A percentile compares a stretch with the other conserved stretches of the same genome.
Evolutionary conservation across 2,797 vertebrate genomes (phyloP).

Genomic region (Psittacula echo): DNA sequence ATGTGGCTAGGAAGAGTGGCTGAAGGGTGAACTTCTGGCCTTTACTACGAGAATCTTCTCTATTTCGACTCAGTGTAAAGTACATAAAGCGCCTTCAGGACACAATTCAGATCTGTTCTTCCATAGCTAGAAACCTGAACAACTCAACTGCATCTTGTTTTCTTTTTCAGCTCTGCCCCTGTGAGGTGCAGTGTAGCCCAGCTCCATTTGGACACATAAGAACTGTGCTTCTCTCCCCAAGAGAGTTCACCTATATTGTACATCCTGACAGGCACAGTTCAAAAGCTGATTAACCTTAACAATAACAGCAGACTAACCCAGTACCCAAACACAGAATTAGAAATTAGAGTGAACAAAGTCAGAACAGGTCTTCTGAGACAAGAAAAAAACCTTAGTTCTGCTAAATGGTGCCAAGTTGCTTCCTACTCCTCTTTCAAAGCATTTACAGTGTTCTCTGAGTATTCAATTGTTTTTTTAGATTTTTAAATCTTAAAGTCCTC

Average conservation of each 20-base stretch:
- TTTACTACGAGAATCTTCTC: background rate
- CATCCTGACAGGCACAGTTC: background rate
- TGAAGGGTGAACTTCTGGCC: background rate
- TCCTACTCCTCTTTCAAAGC: background rate
- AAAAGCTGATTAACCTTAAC: conserved; percentile 7
- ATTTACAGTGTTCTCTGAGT: background rate
- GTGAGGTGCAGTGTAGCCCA: background rate
- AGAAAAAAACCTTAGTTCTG: background rate
- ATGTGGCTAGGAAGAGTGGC: background rate
- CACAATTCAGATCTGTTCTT: background rate
- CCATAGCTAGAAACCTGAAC: background rate
- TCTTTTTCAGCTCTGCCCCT: background rate
- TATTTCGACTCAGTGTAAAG: background rate
- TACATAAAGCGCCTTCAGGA: background rate
- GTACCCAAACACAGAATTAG: background rate
- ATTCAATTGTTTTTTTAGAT: background rate
- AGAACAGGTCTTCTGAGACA: background rate
- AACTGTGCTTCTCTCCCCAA: background rate
- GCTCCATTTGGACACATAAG: background rate
- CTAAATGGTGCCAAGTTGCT: background rate
- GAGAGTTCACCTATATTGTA: background rate
- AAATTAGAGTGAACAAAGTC: background rate
- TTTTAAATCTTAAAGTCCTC: background rate
- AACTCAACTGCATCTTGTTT: background rate
- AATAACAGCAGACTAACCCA: background rate